These are phyloP conservation scores for Cryptus armator DNA, from an alignment of 2,888 invertebrate species.

Conservation along the genomic window DNA sequence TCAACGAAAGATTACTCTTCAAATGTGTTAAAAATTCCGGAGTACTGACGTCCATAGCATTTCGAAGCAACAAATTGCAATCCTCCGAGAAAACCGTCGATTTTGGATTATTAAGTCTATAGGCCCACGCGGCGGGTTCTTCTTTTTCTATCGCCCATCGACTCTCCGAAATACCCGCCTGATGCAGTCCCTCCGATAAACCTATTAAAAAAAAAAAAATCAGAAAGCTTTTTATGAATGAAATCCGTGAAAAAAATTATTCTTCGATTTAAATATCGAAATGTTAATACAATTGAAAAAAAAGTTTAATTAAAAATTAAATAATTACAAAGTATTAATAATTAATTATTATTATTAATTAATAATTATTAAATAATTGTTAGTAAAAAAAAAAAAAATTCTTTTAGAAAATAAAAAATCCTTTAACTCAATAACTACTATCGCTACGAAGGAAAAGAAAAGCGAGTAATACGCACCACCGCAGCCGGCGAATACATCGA, in stretches of 20 bases:
- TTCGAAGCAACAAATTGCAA: slow-evolving; percentile 90
- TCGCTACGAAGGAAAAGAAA: not conserved
- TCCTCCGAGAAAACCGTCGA: slow-evolving; percentile 93
- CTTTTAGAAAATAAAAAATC: too few species aligned
- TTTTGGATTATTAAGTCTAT: slow-evolving; percentile 90
- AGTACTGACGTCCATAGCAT: slow-evolving; percentile 88
- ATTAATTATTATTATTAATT: too few species aligned
- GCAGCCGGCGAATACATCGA: slow-evolving; percentile 95
- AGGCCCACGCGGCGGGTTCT: slow-evolving; percentile 92
- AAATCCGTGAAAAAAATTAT: not conserved
- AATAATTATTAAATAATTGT: too few species aligned
- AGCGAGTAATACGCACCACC: slow-evolving; percentile 86
- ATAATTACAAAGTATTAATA: too few species aligned
- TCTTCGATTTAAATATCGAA: not conserved
- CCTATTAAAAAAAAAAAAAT: slow-evolving; percentile 83
- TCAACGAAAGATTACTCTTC: not conserved
- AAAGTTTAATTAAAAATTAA: too few species aligned
- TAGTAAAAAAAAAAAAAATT: not conserved
- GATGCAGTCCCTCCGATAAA: slow-evolving; percentile 91
- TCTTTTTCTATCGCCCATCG: slow-evolving; percentile 94
- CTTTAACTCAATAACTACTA: too few species aligned
- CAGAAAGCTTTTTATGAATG: not conserved
- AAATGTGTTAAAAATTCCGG: not conserved
- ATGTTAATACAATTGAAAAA: not conserved
- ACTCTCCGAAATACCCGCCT: slow-evolving; percentile 89